These are phyloP conservation scores for Nesidiocoris tenuis DNA, from an alignment of 2,888 invertebrate genomes.

Conservation along the genomic window DNA sequence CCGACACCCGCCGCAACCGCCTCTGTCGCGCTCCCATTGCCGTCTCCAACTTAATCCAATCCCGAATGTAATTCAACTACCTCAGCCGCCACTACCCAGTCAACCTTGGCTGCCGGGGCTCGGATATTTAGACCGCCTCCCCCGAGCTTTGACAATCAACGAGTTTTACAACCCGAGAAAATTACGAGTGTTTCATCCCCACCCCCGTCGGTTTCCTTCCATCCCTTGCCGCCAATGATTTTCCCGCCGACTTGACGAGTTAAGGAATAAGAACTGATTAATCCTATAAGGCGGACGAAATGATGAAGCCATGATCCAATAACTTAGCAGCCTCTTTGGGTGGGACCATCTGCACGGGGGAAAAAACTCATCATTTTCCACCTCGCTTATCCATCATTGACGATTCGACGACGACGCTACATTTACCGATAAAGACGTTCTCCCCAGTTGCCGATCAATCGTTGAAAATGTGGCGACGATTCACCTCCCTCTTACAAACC, in stretches of 20 bases:
- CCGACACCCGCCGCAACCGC: neutral
- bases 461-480: no score
- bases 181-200: conserved; percentile 6
- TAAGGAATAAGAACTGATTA: conserved; percentile 4
- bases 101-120: neutral
- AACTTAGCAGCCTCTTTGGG: neutral
- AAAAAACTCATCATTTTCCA: neutral
- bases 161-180: conserved; percentile 2
- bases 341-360: neutral
- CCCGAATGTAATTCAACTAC: conserved; percentile 4
- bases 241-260: neutral
- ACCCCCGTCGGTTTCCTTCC: neutral
- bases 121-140: conserved; percentile 1
- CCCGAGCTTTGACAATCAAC: conserved; percentile 4
- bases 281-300: neutral
- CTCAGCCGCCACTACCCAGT: neutral
- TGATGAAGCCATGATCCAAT: neutral
- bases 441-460: no score
- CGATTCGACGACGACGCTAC: no score
- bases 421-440: no score
- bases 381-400: neutral
- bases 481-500: no score
- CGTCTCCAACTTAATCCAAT: conserved; percentile 14
- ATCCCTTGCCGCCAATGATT: neutral
- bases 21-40: neutral